A percentile compares a stretch with the other conserved stretches of the same genome.
Conservation (phyloP, 2,888 invertebrate genomes). For the Campopleginae sp. region DNA sequence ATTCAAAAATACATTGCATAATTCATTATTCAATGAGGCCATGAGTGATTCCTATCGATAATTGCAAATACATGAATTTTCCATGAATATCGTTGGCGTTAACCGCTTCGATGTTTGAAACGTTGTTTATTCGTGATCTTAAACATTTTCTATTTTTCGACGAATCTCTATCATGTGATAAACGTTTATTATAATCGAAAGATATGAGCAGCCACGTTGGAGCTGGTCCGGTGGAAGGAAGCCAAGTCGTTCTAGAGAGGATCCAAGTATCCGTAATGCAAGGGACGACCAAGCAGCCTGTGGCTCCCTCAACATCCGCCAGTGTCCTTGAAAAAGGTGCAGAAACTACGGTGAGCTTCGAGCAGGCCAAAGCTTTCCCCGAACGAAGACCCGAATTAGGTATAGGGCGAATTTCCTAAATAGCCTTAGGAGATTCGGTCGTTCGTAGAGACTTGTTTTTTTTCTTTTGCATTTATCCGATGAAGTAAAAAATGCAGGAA, state of each 20-base stretch:
- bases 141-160: background rate
- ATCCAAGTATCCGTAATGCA: conserved; percentile 72
- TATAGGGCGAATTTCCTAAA: conserved; percentile 18
- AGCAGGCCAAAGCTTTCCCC: conserved; percentile 50
- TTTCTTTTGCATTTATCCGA: background rate
- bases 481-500: background rate
- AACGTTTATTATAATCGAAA: conserved; percentile 23
- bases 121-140: background rate
- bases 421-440: conserved; percentile 9
- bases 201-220: conserved; percentile 75
- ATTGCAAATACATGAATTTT: background rate
- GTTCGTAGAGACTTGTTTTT: background rate
- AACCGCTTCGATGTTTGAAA: background rate
- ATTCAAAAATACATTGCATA: background rate
- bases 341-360: conserved; percentile 65
- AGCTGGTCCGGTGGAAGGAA: conserved; percentile 71
- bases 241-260: conserved; percentile 71
- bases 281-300: conserved; percentile 65
- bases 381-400: conserved; percentile 7
- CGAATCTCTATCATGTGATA: conserved; percentile 3
- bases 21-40: background rate
- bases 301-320: conserved; percentile 28
- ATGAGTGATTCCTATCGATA: background rate
- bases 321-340: conserved; percentile 58
- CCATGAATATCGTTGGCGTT: background rate